A percentile compares a stretch with the other conserved stretches of the same genome.
Evolutionary conservation across 2,888 invertebrate genomes (phyloP).

Genomic region (Pristionchus fissidentatus): DNA sequence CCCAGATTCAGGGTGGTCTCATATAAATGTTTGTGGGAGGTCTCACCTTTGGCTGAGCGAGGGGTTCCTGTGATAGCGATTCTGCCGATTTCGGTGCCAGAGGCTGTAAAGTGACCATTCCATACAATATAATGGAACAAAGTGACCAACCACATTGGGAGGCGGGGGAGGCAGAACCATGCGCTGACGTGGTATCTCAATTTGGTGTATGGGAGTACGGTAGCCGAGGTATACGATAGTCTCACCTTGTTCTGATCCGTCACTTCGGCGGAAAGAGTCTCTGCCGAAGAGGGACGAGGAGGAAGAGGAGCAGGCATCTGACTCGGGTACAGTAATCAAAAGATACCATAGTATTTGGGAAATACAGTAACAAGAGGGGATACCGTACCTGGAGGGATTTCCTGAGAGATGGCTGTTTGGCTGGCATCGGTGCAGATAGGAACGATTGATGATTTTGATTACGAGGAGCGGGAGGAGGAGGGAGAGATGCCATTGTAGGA

Average conservation of each 20-base stretch:
- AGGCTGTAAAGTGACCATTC: not conserved
- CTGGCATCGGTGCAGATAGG: too few species aligned
- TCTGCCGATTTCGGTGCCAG: constrained; percentile 14
- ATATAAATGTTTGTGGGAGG: too few species aligned
- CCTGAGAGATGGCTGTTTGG: too few species aligned
- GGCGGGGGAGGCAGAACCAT: constrained; percentile 12
- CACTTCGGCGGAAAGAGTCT: constrained; percentile 10
- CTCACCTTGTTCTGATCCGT: not conserved
- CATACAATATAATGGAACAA: too few species aligned
- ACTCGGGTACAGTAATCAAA: too few species aligned
- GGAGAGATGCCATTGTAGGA: not conserved
- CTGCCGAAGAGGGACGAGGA: constrained; percentile 20
- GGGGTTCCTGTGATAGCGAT: not conserved
- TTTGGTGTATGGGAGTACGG: too few species aligned
- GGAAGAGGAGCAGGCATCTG: not conserved
- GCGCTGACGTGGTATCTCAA: not conserved
- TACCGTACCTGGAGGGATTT: not conserved
- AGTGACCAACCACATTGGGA: constrained; percentile 5
- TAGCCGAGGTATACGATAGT: not conserved
- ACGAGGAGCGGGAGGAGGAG: not conserved
- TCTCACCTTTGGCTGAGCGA: not conserved
- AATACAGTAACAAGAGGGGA: not conserved
- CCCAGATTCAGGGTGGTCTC: too few species aligned
- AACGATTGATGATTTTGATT: not conserved
- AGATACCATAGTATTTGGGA: too few species aligned